These are phyloP conservation scores for Petrocephalus sullivani DNA, from an alignment of 2,797 vertebrate species.

Conservation along the genomic window DNA sequence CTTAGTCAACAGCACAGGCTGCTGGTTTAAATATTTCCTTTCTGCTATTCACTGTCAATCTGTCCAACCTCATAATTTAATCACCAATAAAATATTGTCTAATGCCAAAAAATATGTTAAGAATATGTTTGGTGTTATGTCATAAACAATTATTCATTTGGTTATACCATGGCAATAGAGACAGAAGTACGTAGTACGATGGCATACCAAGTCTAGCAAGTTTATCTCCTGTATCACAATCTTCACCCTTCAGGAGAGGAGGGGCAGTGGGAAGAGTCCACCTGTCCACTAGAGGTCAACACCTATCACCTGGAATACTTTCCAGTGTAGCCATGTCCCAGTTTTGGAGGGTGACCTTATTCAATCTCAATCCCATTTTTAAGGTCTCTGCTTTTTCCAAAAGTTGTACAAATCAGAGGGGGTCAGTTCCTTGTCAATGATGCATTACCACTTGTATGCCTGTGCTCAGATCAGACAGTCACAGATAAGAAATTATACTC, in stretches of 20 bases:
- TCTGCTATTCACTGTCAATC: neutral
- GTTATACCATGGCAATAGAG: neutral
- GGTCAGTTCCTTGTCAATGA: neutral
- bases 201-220: neutral
- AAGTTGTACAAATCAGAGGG: neutral
- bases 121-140: neutral
- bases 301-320: neutral
- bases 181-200: neutral
- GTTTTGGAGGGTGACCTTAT: neutral
- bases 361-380: neutral
- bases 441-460: neutral
- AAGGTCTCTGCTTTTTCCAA: neutral
- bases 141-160: neutral
- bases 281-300: neutral
- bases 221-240: neutral
- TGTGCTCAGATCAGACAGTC: neutral
- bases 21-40: neutral
- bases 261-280: neutral
- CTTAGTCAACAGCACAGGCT: neutral
- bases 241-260: neutral
- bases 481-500: neutral
- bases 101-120: neutral
- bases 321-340: neutral
- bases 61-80: neutral
- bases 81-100: neutral